Evolutionary conservation across 2,888 invertebrate species (phyloP), one percentile per base, ranked within the genome.

Genomic region (Sminthurinus aureus): DNA sequence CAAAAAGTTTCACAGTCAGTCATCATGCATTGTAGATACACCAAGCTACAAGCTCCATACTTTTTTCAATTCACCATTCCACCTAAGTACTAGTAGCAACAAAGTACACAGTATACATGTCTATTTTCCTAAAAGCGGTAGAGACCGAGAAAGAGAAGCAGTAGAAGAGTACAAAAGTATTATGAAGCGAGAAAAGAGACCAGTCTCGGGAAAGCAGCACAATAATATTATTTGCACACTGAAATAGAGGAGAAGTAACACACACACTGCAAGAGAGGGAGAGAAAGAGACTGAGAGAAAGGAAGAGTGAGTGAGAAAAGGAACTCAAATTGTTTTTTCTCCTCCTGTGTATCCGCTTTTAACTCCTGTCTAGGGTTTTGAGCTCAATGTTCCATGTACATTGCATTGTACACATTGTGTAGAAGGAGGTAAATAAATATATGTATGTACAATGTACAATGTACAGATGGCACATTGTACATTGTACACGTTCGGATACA

Each of bases 271-370:
- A 58, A 58, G 6, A 15, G 58, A 58, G 58, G 9, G 58, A 18
- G 9, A 52, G 52, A 52, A n/a, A n/a, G n/a, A n/a, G n/a, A n/a
- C n/a, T n/a, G n/a, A n/a, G n/a, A n/a, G n/a, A n/a, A n/a, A n/a
- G n/a, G n/a, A 38, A 38, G 38, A 38, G 38, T 38, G 38, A 38
- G 38, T 38, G 38, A 38, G 38, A 38, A 38, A 58, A 58, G 58
- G 18, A 58, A 74, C 26, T 38, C 74, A 74, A 74, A 38, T 74
- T 74, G 38, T 22, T 74, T 74, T 74, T 74, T 74, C 18, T 38
- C 18, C 58, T 58, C 58, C 58, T 69, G 18, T 69, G 20, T 69
- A 20, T 69, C n/a, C 22, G 69, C 69, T 20, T 69, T 64, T 69
- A 22, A n/a, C 69, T 69, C 20, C n/a, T 22, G n/a, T 22, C 69